phyloP scores from a whole-genome alignment of 2,797 vertebrate genomes.

The Pseudocheirus occidentalis region DNA sequence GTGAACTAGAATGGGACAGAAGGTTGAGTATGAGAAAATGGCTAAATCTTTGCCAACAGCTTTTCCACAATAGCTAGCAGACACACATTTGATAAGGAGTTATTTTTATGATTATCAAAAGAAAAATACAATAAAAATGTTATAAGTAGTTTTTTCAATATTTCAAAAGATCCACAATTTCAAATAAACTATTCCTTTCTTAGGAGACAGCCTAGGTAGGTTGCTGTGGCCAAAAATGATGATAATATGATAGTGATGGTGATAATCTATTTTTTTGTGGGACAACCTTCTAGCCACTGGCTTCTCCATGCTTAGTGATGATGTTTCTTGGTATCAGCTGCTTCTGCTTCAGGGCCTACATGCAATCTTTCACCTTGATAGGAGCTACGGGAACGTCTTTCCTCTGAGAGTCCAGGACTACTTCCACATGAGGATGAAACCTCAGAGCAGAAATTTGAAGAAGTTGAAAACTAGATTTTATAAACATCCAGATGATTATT shows the following conservation, averaged over 20 bases:
- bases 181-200: not conserved
- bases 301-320: not conserved
- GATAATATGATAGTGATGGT: not conserved
- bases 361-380: not conserved
- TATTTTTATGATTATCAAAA: not conserved
- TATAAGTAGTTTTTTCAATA: not conserved
- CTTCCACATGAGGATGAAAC: not conserved
- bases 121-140: not conserved
- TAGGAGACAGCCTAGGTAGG: not conserved
- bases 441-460: not conserved
- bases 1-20: conserved; percentile 61
- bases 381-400: not conserved
- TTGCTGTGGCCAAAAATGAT: not conserved
- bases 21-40: conserved; percentile 61
- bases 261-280: not conserved
- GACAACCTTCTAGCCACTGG: not conserved
- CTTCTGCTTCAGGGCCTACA: not conserved
- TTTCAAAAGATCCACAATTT: not conserved
- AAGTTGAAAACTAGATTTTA: not conserved
- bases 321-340: not conserved
- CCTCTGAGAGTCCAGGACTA: not conserved
- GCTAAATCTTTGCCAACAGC: not conserved
- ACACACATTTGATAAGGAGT: not conserved
- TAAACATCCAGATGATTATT: not conserved
- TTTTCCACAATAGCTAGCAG: not conserved